Base-by-base conservation (phyloP, 2,113 vertebrate species). In the Python bivittatus region DNA sequence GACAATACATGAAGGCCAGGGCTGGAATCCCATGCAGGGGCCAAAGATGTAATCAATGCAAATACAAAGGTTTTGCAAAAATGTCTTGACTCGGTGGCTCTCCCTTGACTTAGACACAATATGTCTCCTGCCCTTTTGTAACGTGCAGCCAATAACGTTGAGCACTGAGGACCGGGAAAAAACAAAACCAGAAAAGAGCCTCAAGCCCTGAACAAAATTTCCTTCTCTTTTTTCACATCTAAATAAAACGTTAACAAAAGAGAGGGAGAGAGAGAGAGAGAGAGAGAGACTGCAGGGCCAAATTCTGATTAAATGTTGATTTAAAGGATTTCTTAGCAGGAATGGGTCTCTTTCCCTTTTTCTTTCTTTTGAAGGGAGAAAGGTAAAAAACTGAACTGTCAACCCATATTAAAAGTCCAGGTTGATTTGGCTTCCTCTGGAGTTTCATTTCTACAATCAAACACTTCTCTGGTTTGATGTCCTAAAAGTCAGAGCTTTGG, bases 381-480 rank as follows among this genome's bases (percentile, higher is more conserved):
- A 97, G 96, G 94, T 95, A 95, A 85, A 85, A 27, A 92, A 93
- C 94, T 96, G 95, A 96, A 94, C 96, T 93, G 93, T 91, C 29
- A 29, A 88, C 38, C 92, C 95, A 94, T 95, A 85, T 95, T 96
- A 93, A 96, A 96, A 95, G 95, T 97, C 85, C 90, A 95, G 96
- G 96, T 94, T 97, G 96, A 97, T 97, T 97, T 97, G 97, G 95
- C 97, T 97, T 98, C 97, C 97, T 97, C 97, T 96, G 95, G 96
- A 97, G 97, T 96, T 96, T 90, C 97, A 97, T 98, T 97, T 98
- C 96, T 98, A 96, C 96, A 98, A 98, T 98, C 97, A 97, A 97
- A 98, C 97, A 96, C 96, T 96, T 97, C 97, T 98, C 97, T 96
- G 96, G 97, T 97, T 98, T 97, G 97, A 97, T 97, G 96, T 97